Base-by-base conservation (phyloP, 2,888 invertebrate genomes). In the Bellardia pandia region DNA sequence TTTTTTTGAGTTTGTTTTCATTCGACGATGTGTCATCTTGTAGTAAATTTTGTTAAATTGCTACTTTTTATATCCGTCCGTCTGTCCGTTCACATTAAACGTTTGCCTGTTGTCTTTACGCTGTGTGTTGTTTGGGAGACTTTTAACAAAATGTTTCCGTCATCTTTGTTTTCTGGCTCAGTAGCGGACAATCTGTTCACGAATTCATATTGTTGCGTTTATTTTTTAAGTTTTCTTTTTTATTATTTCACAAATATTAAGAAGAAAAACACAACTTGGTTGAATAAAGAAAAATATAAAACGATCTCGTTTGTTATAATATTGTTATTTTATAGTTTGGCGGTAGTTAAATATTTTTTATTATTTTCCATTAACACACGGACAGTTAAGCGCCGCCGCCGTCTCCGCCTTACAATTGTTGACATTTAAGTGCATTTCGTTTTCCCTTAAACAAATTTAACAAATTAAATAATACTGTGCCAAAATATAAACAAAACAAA, bases 121-220 rank as follows among this genome's bases (percentile, higher is more conserved):
- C 45, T 16, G 66, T 53, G 62, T 23, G 51, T 78, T 81, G 62
- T 53, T 58, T 74, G 75, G 82, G 77, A 62, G 74, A 75, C 72
- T 81, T 84, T 81, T 58, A 76, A 86, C 82, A 78, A 82, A 81
- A 78, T 82, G 76, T 88, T 84, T 86, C 85, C 86, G 86, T 78
- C 86, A 74, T 82, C 82, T 85, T 88, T 85, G 76, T 78, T 78
- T 86, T 77, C 80, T 80, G 69, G 51, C 76, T 86, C 85, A 86
- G 84, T 86, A 81, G 78, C 75, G 60, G 76, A 85, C 79, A 87
- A 87, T 81, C 87, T 78, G 77, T 87, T 75, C 69, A 85, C 85
- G 87, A 82, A 87, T 85, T 78, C 83, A 62, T 83, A 80, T 72
- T 86, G 84, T 79, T 82, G 74, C 60, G 79, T 79, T 66, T 72